A percentile compares a stretch with the other conserved stretches of the same genome.
These are phyloP conservation scores for Tupiocoris notatus DNA, from an alignment of 2,888 invertebrate genomes.

Conservation along the genomic window DNA sequence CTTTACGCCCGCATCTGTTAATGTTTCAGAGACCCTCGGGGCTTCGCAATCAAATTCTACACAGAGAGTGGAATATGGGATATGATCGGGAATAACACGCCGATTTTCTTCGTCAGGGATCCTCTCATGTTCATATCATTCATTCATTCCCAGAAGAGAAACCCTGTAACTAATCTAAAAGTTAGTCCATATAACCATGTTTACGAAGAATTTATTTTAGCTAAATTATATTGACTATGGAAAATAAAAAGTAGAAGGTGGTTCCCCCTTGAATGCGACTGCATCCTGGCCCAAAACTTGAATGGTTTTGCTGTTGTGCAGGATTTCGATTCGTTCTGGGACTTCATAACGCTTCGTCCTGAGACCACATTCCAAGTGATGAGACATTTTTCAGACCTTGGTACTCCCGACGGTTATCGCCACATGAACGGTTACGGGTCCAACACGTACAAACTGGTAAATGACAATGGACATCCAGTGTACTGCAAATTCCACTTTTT, in stretches of 20 bases:
- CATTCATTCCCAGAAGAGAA: conserved; percentile 95
- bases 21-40: conserved; percentile 74
- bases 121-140: conserved; percentile 89
- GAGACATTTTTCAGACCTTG: conserved; percentile 85
- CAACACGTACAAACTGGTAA: conserved; percentile 88
- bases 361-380: conserved; percentile 81
- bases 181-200: too few relatives aligned
- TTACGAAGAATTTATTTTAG: not conserved
- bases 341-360: conserved; percentile 83
- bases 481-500: conserved; percentile 94
- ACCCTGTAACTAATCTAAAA: conserved; percentile 87
- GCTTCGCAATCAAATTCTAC: conserved; percentile 92
- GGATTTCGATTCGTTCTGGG: conserved; percentile 95
- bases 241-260: too few relatives aligned
- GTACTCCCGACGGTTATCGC: conserved; percentile 87
- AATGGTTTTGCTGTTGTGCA: conserved; percentile 49
- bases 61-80: conserved; percentile 93
- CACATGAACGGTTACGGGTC: conserved; percentile 95
- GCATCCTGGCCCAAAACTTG: not conserved
- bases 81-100: conserved; percentile 89
- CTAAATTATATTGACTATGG: too few relatives aligned
- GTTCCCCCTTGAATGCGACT: too few relatives aligned
- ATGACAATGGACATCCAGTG: conserved; percentile 65
- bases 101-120: conserved; percentile 89
- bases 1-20: too few relatives aligned